These are phyloP conservation scores for Lagocephalus sceleratus DNA, from an alignment of 2,797 vertebrate genomes.

Conservation along the genomic window DNA sequence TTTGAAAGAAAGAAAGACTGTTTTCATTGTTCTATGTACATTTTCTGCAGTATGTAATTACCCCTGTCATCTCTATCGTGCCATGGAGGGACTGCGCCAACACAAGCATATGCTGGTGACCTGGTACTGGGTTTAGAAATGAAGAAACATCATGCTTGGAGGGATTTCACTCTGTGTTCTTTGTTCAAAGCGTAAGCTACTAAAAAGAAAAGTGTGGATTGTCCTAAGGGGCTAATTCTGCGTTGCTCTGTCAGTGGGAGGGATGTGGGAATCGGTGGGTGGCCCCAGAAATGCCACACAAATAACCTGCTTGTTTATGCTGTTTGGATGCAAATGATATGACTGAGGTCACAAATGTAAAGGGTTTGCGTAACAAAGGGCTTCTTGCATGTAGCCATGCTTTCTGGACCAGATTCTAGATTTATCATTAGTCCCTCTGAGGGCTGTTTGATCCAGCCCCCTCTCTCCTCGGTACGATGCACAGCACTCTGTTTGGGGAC, in stretches of 20 bases:
- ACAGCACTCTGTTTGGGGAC: conserved; percentile 26
- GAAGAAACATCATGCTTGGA: conserved; percentile 43
- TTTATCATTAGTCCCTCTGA: conserved; percentile 46
- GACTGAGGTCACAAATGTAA: conserved; percentile 58
- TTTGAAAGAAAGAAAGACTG: conserved; percentile 47
- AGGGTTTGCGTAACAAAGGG: conserved; percentile 48
- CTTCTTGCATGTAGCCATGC: conserved; percentile 29
- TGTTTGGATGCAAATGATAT: conserved; percentile 62
- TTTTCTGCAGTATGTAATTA: conserved; percentile 72
- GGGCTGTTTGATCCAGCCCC: conserved; percentile 51
- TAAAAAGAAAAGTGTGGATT: conserved; percentile 33
- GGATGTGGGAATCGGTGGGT: conserved; percentile 42
- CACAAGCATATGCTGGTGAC: conserved; percentile 58
- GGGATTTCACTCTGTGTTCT: conserved; percentile 49
- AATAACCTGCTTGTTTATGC: conserved; percentile 63
- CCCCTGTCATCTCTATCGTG: conserved; percentile 61
- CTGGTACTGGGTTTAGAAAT: conserved; percentile 43
- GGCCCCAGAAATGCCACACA: conserved; percentile 51
- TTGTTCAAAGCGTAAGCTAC: conserved; percentile 55
- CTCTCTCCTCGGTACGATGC: conserved; percentile 38
- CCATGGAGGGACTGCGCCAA: conserved; percentile 58
- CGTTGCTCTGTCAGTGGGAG: conserved; percentile 41
- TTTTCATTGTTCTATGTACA: conserved; percentile 59
- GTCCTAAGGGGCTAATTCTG: conserved; percentile 55
- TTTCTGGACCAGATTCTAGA: conserved; percentile 39